These are phyloP conservation scores for Eristalinus aeneus DNA, from an alignment of 2,888 invertebrate species.

Conservation along the genomic window DNA sequence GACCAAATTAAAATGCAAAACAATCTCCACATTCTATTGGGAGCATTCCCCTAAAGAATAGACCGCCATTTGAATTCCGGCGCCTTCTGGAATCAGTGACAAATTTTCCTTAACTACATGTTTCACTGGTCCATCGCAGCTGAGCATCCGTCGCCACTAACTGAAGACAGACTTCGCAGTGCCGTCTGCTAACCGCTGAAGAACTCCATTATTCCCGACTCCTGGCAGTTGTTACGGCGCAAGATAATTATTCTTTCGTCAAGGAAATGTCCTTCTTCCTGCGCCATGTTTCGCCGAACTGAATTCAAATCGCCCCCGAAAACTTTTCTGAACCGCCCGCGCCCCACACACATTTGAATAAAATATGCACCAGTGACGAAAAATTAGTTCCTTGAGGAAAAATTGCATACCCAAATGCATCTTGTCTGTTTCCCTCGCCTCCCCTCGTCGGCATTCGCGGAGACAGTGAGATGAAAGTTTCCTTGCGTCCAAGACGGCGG, in stretches of 20 bases:
- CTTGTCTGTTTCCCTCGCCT: neutral
- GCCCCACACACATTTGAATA: conserved; percentile 54
- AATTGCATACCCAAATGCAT: conserved; percentile 47
- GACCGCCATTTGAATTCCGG: neutral
- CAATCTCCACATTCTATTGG: no score
- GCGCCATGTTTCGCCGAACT: conserved; percentile 4
- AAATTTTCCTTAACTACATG: neutral
- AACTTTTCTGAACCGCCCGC: conserved; percentile 37
- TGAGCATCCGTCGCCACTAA: neutral
- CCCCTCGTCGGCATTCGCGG: no score
- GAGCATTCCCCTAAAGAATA: neutral
- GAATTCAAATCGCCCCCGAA: conserved; percentile 52
- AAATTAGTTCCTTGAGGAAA: conserved; percentile 59
- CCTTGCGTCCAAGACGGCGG: conserved; percentile 19
- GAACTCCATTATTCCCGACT: conserved; percentile 36
- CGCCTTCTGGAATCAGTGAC: neutral
- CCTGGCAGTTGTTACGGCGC: conserved; percentile 42
- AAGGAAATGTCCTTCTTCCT: conserved; percentile 36
- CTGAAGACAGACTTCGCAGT: neutral
- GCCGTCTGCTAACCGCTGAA: neutral
- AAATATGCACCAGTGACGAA: conserved; percentile 66
- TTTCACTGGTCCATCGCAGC: neutral
- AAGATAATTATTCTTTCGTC: conserved; percentile 65
- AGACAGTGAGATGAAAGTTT: conserved; percentile 16
- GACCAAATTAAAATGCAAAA: neutral